Percentiles rank a stretch among this genome's conserved stretches.
phyloP scores from a whole-genome alignment of 2,797 vertebrate species.

The Aldrovandia affinis region DNA sequence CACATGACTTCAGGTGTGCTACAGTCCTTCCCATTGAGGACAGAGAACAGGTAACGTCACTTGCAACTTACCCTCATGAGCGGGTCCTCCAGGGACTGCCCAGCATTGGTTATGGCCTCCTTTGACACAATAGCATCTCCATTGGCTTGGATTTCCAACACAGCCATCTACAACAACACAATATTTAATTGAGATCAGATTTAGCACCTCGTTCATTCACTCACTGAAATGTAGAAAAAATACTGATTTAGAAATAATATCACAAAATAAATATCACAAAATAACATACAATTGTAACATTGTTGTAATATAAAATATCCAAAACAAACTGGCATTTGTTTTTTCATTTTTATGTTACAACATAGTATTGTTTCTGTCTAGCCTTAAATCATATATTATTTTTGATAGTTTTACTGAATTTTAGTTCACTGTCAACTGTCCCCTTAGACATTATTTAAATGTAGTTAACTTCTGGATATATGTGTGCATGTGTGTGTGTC shows the following conservation, averaged over 20 bases:
- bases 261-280: too few species aligned
- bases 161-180: constrained; percentile 80
- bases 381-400: neutral
- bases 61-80: constrained; percentile 84
- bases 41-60: constrained; percentile 41
- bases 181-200: neutral
- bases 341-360: neutral
- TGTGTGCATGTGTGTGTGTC: neutral
- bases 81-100: constrained; percentile 86
- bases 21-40: constrained; percentile 11
- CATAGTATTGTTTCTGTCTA: neutral
- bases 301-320: too few species aligned
- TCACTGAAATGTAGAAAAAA: neutral
- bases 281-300: too few species aligned
- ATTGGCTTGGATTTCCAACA: constrained; percentile 91
- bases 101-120: constrained; percentile 84
- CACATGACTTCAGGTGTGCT: neutral
- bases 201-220: neutral
- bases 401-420: neutral
- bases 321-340: neutral
- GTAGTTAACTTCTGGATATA: neutral
- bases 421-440: too few species aligned
- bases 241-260: too few species aligned
- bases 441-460: constrained; percentile 5
- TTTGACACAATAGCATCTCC: constrained; percentile 87